Evolutionary conservation across 2,113 vertebrate species (phyloP).

Genomic region (Nannospalax galili): DNA sequence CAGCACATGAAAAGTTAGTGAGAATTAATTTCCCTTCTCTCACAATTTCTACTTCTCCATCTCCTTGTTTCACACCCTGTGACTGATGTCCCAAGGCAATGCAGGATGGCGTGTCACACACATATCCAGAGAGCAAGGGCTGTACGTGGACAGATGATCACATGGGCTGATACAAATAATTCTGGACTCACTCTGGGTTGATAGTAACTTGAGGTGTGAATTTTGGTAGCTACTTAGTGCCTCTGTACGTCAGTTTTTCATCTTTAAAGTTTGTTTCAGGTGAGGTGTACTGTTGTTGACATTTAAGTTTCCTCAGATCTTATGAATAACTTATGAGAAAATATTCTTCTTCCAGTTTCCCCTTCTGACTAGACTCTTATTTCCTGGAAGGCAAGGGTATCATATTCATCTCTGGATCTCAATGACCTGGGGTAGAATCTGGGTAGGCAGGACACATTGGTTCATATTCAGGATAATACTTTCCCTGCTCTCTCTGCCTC

Average conservation of each 20-base stretch:
- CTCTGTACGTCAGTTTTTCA: conserved; percentile 40
- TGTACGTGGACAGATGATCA: no score
- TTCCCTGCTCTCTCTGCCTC: background rate
- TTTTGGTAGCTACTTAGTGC: background rate
- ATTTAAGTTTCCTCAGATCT: conserved; percentile 39
- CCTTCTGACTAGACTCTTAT: conserved; percentile 49
- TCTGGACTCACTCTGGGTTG: background rate
- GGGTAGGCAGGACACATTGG: background rate
- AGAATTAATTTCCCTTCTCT: background rate
- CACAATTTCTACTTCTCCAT: background rate
- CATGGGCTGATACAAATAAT: background rate
- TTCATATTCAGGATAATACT: background rate
- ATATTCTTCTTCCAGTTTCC: conserved; percentile 40
- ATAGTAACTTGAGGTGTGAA: conserved; percentile 11
- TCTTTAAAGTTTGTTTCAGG: conserved; percentile 57
- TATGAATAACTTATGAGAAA: conserved; percentile 55
- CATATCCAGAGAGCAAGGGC: background rate
- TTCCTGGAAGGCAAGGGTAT: conserved; percentile 49
- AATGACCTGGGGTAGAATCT: background rate
- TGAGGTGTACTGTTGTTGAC: conserved; percentile 33
- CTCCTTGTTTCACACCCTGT: background rate
- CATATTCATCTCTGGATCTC: background rate
- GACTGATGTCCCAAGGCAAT: background rate
- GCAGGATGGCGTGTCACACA: background rate
- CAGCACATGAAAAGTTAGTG: background rate